A percentile compares a stretch with the other conserved stretches of the same genome.
phyloP scores from a whole-genome alignment of 2,797 vertebrate species.

The Oophaga sylvatica region DNA sequence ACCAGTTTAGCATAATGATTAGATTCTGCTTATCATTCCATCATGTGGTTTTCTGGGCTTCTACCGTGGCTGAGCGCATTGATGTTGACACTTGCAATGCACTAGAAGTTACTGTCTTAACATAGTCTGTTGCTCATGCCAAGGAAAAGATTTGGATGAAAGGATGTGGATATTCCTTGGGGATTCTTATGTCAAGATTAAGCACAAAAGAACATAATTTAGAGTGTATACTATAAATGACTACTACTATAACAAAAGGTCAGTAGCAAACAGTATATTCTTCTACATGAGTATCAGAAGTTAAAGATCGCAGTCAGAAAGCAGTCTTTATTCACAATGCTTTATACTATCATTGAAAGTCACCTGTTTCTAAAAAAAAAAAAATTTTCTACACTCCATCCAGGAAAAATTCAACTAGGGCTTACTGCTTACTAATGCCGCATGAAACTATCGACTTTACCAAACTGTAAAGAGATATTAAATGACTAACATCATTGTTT shows the following conservation, averaged over 20 bases:
- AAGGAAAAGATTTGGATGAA: constrained; percentile 15
- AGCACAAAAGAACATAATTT: constrained; percentile 21
- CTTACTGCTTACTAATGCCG: background rate
- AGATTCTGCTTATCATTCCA: background rate
- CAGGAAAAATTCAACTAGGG: background rate
- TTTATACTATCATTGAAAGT: background rate
- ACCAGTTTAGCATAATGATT: constrained; percentile 2
- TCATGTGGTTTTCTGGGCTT: constrained; percentile 18
- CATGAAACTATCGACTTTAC: background rate
- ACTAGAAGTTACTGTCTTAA: constrained; percentile 23
- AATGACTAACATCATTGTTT: background rate
- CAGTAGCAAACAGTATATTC: constrained; percentile 25
- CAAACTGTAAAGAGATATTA: background rate
- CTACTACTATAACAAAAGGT: constrained; percentile 44
- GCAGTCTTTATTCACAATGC: background rate
- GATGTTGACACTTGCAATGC: constrained; percentile 38
- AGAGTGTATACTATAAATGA: constrained; percentile 49
- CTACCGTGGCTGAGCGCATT: constrained; percentile 11
- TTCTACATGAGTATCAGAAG: background rate
- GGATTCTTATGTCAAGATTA: constrained; percentile 24
- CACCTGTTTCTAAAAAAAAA: background rate
- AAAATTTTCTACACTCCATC: background rate
- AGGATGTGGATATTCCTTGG: background rate
- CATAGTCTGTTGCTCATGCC: constrained; percentile 35
- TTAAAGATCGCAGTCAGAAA: background rate